Percentiles rank a stretch among this genome's conserved stretches.
These are phyloP conservation scores for Phragmatobia fuliginosa DNA, from an alignment of 2,888 invertebrate species.

Conservation along the genomic window DNA sequence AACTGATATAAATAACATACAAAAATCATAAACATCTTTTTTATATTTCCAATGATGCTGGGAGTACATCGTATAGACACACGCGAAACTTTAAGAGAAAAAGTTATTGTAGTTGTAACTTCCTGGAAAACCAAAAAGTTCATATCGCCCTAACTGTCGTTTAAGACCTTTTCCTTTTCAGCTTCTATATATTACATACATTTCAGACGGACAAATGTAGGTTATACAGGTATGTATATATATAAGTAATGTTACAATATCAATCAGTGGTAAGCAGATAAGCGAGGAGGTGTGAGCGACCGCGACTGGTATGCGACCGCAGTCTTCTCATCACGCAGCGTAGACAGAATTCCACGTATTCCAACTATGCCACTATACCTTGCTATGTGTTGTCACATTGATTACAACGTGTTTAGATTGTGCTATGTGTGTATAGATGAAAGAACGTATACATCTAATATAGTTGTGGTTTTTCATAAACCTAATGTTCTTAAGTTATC, in stretches of 20 bases:
- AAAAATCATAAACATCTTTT: too few relatives aligned
- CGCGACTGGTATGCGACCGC: slow-evolving; percentile 43
- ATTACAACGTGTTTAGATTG: slow-evolving; percentile 2
- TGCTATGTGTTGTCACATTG: not conserved
- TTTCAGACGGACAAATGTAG: not conserved
- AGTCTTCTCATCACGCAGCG: slow-evolving; percentile 24
- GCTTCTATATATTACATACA: too few relatives aligned
- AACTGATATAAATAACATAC: too few relatives aligned
- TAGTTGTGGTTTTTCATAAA: not conserved
- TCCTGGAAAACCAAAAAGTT: too few relatives aligned
- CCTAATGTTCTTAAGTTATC: not conserved
- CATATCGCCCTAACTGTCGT: too few relatives aligned
- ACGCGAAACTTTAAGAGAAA: too few relatives aligned
- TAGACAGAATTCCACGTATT: slow-evolving; percentile 35
- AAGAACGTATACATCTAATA: not conserved
- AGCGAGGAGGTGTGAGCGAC: slow-evolving; percentile 18
- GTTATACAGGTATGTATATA: too few relatives aligned
- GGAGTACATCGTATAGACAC: too few relatives aligned
- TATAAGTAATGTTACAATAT: slow-evolving; percentile 9
- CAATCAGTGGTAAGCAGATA: slow-evolving; percentile 21
- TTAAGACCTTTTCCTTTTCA: not conserved
- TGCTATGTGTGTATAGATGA: not conserved
- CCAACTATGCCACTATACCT: slow-evolving; percentile 14
- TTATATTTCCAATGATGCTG: too few relatives aligned
- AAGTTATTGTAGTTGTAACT: too few relatives aligned